These are phyloP conservation scores for Thumatha senex DNA, from an alignment of 2,888 invertebrate genomes.

Conservation along the genomic window DNA sequence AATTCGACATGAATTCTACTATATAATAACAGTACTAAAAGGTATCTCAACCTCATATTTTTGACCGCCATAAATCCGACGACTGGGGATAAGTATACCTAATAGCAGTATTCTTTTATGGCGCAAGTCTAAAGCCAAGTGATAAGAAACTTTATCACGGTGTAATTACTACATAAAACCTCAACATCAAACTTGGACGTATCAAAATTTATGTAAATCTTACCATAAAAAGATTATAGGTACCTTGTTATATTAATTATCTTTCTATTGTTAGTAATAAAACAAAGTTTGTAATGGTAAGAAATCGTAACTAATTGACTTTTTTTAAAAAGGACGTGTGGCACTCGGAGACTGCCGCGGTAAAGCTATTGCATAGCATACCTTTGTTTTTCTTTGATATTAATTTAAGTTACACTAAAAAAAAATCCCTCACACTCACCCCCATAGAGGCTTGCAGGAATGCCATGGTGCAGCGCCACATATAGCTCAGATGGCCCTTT, in stretches of 20 bases:
- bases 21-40: not conserved
- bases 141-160: slow-evolving; percentile 22
- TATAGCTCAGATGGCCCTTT: too few species aligned
- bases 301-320: too few species aligned
- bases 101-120: slow-evolving; percentile 11
- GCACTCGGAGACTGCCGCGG: too few species aligned
- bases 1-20: not conserved
- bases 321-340: too few species aligned
- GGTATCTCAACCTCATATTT: not conserved
- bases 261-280: too few species aligned
- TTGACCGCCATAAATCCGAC: not conserved
- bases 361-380: too few species aligned
- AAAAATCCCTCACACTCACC: too few species aligned
- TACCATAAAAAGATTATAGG: slow-evolving; percentile 27
- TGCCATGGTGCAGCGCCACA: too few species aligned
- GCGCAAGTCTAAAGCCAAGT: slow-evolving; percentile 7
- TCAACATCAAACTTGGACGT: slow-evolving; percentile 11
- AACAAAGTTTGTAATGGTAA: slow-evolving; percentile 9
- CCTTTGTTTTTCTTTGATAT: too few species aligned
- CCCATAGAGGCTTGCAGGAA: too few species aligned
- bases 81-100: not conserved
- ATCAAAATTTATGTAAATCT: slow-evolving; percentile 19
- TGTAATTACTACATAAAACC: slow-evolving; percentile 21
- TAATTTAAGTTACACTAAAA: too few species aligned
- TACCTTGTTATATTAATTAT: too few species aligned